Evolutionary conservation across 2,797 vertebrate species (phyloP), one percentile per base, ranked within the genome.

Genomic region (Decapterus maruadsi): DNA sequence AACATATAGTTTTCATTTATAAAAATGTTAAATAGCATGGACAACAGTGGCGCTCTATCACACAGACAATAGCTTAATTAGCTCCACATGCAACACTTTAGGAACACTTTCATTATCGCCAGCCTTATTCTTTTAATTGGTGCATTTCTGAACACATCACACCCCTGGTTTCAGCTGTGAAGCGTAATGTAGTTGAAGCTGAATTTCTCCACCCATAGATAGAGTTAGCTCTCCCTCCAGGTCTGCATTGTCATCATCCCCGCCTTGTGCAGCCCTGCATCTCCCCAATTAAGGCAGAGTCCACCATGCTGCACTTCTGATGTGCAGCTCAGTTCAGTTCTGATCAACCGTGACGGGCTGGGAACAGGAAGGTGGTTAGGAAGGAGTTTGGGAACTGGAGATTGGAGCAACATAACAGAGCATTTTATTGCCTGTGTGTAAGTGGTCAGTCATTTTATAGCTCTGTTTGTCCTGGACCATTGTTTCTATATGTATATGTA

Each of bases 391-490:
- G 17, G 55, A 43, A 38, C 20, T 16, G 63, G 48, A 59, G 57
- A 12, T 0, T 62, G 40, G 40, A 55, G 51, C 9, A 13, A 46
- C 3, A 4, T 54, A 20, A 66, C 14, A 59, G 65, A 81, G 59
- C 8, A 36, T 36, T 36, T 36, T 36, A 8, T 36, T 36, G 34
- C 12, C 36, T 80, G 68, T 75, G 59, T 40, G 64, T 83, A 78
- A 80, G 77, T 72, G 85, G 72, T 84, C 82, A 82, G 85, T 85
- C 73, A 75, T 79, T 86, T 87, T 88, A 70, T 79, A 78, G 80
- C 80, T 85, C 87, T 74, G 81, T 89, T 90, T 87, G 78, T 82
- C 83, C 73, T 73, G 81, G 68, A 72, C 73, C 80, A 82, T 61
- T 72, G 75, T 82, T 60, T 87, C 77, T 78, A 80, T 63, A 46